These are phyloP conservation scores for Aurelia aurita DNA, from an alignment of 30 jellyfish, hydroid and myxozoan genomes.

Conservation along the genomic window DNA sequence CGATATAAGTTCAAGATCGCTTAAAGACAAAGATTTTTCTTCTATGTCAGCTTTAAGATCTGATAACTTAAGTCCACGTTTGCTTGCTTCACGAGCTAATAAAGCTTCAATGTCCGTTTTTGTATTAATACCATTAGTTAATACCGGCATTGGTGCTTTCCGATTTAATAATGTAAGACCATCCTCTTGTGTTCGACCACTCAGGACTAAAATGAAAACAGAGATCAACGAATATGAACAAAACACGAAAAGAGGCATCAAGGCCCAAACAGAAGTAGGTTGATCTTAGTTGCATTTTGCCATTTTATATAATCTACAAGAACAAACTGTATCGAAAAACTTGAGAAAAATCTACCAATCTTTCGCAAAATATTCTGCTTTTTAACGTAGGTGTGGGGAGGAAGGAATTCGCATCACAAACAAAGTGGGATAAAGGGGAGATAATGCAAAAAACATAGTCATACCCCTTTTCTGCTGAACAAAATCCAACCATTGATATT, in stretches of 20 bases:
- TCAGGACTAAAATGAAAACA: slow-evolving; percentile 23
- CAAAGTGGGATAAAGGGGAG: no score
- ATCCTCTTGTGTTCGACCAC: slow-evolving; percentile 65
- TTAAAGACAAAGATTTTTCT: slow-evolving; percentile 81
- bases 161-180: slow-evolving; percentile 56
- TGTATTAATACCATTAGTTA: slow-evolving; percentile 88
- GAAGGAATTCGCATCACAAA: no score
- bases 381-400: no score
- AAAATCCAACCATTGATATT: no score
- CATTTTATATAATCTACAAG: no score
- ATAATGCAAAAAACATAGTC: no score
- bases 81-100: slow-evolving; percentile 83
- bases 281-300: no score
- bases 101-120: slow-evolving; percentile 90
- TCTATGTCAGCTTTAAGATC: slow-evolving; percentile 80
- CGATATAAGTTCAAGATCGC: slow-evolving; percentile 88
- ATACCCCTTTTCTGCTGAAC: no score
- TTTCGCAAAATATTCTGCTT: no score
- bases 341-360: no score
- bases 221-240: neutral
- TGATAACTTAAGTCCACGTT: slow-evolving; percentile 81
- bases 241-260: neutral
- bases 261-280: neutral
- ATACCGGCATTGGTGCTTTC: slow-evolving; percentile 53
- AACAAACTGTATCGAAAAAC: no score